Evolutionary conservation across 2,888 invertebrate genomes (phyloP), one percentile per base, ranked within the genome.

Genomic region (Drosophila hamatofila): DNA sequence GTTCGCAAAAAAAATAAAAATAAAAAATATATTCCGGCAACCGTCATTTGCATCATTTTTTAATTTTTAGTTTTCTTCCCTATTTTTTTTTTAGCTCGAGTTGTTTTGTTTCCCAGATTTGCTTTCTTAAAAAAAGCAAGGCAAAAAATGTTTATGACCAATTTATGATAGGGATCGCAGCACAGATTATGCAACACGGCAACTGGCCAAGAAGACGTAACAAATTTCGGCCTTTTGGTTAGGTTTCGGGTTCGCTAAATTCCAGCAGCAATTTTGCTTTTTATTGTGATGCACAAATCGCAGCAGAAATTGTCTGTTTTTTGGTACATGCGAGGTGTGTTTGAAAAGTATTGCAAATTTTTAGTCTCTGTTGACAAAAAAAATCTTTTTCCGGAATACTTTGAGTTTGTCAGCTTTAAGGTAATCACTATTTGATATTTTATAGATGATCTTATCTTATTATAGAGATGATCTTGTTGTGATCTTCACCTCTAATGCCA

Each of bases 141-240:
- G 14, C 30, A 21, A 21, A 33, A 21, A 12, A 30, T 16, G 33
- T 75, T 75, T 75, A 76, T 75, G 75, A 30, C 62, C 59, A 14
- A 58, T 76, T 76, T 76, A 76, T 27, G 52, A 63, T 49, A 71
- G 65, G 71, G 46, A 59, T 66, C 30, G 51, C 25, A 30, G 4
- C 37, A 37, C 27, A 56, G 41, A 57, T 72, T 66, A 60, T 30
- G 66, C 21, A 75, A 66, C 48, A 23, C 14, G 56, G 4, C 51
- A 21, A 46, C 21, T n/a, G 35, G 2, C 18, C 25, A 6, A 41
- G 5, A 30, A 25, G 25, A 12, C 9, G 46, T 21, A 30, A 25
- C 54, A 35, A 54, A 54, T 66, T 35, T 54, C 33, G 35, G 51
- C n/a, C 33, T 25, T 46, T 65, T 11, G 44, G 37, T 46, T 61